Evolutionary conservation across 1,140 invertebrate species (phyloP).

Genomic region (Bombus superbus): DNA sequence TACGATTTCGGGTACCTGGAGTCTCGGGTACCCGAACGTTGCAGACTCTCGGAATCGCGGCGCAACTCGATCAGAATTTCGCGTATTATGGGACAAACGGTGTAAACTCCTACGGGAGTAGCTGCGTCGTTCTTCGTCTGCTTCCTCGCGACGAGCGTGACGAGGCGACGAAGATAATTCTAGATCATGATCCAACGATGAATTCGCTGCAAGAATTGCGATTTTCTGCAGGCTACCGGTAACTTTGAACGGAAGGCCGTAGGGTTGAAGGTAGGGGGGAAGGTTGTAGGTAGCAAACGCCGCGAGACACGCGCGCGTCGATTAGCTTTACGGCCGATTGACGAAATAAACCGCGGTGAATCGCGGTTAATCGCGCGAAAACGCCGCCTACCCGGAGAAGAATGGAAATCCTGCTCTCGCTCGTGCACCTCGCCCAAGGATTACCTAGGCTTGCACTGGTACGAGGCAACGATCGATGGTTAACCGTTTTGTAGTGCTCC

Average conservation of each 20-base stretch:
- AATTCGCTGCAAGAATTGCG: too few species aligned
- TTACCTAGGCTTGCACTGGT: not conserved
- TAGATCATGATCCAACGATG: too few species aligned
- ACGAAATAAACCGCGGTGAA: not conserved
- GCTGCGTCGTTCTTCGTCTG: too few species aligned
- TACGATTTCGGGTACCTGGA: too few species aligned
- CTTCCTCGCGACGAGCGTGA: too few species aligned
- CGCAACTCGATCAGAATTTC: accelerated
- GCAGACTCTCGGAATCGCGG: accelerated
- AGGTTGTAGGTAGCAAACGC: not conserved
- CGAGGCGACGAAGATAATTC: too few species aligned
- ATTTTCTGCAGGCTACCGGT: too few species aligned
- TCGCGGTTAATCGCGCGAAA: constrained; percentile 58
- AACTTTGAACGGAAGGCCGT: too few species aligned
- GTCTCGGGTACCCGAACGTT: too few species aligned
- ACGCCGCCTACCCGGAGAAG: not conserved
- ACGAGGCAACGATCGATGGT: not conserved
- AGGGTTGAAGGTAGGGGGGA: too few species aligned
- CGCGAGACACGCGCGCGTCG: constrained; percentile 22
- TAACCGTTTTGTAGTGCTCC: not conserved
- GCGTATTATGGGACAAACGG: too few species aligned
- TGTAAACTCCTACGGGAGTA: too few species aligned
- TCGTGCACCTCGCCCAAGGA: not conserved
- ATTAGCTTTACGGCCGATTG: constrained; percentile 37
- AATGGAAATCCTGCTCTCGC: not conserved